A percentile compares a stretch with the other conserved stretches of the same genome.
These are phyloP conservation scores for Lasiurus borealis DNA, from an alignment of 2,113 vertebrate species.

Conservation along the genomic window DNA sequence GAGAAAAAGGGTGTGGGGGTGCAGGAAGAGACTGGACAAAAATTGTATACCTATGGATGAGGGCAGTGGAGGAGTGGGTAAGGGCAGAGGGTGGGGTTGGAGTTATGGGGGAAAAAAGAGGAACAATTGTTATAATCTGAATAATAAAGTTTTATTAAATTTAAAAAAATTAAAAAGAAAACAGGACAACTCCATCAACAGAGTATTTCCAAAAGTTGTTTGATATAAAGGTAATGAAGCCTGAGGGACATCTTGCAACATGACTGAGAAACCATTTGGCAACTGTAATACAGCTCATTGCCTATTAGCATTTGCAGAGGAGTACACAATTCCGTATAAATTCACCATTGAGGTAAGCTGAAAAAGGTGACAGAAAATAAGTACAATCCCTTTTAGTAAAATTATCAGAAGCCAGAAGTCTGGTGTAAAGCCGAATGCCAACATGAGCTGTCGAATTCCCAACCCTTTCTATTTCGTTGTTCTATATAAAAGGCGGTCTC, in stretches of 20 bases:
- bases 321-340: conserved; percentile 22
- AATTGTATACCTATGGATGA: too few species aligned
- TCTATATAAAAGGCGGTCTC: conserved; percentile 28
- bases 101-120: too few species aligned
- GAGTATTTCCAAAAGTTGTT: background rate
- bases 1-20: too few species aligned
- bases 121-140: too few species aligned
- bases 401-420: background rate
- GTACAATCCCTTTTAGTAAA: background rate
- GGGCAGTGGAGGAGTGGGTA: too few species aligned
- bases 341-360: background rate
- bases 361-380: background rate
- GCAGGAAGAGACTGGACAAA: too few species aligned
- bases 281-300: background rate
- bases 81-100: too few species aligned
- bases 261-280: background rate
- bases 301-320: background rate
- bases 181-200: background rate
- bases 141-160: too few species aligned
- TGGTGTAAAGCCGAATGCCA: background rate
- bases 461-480: background rate
- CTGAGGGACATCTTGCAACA: background rate
- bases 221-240: background rate
- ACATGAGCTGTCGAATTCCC: background rate
- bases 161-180: background rate